Percentiles rank a stretch among this genome's conserved stretches.
These are phyloP conservation scores for Anguilla obscura DNA, from an alignment of 2,797 vertebrate genomes.

Conservation along the genomic window DNA sequence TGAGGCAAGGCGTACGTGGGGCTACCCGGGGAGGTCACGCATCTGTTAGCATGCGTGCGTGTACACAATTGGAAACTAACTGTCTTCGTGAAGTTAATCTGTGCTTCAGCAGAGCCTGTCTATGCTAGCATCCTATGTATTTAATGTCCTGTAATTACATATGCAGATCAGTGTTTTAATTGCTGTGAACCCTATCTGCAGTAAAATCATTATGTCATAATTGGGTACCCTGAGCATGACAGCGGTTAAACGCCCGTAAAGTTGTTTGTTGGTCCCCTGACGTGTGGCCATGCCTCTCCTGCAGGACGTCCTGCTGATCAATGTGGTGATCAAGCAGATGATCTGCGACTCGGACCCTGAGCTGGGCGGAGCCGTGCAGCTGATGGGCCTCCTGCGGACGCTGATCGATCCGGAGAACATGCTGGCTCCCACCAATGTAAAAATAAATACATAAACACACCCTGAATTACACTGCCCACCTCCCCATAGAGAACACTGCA, in stretches of 20 bases:
- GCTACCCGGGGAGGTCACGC: too few species aligned
- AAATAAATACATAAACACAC: not conserved
- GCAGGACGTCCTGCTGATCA: slow-evolving; percentile 97
- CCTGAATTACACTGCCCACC: not conserved
- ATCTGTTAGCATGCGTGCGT: too few species aligned
- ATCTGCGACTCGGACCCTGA: slow-evolving; percentile 98
- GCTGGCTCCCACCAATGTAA: slow-evolving; percentile 93
- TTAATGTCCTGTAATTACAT: not conserved
- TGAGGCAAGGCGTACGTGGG: not conserved
- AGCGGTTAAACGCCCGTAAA: not conserved
- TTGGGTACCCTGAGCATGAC: not conserved
- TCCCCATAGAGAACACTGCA: too few species aligned
- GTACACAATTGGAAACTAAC: too few species aligned
- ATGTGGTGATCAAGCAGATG: slow-evolving; percentile 99
- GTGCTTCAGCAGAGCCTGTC: too few species aligned
- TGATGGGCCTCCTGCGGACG: slow-evolving; percentile 96
- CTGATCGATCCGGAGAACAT: slow-evolving; percentile 99
- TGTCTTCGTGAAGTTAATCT: too few species aligned
- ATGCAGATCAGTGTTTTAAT: not conserved
- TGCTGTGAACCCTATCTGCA: not conserved
- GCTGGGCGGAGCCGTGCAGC: slow-evolving; percentile 93
- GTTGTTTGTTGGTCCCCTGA: not conserved
- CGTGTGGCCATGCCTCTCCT: slow-evolving; percentile 38
- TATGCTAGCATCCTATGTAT: too few species aligned
- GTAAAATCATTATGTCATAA: too few species aligned